These are phyloP conservation scores for Antheraea yamamai DNA, from an alignment of 2,888 invertebrate genomes.

Conservation along the genomic window DNA sequence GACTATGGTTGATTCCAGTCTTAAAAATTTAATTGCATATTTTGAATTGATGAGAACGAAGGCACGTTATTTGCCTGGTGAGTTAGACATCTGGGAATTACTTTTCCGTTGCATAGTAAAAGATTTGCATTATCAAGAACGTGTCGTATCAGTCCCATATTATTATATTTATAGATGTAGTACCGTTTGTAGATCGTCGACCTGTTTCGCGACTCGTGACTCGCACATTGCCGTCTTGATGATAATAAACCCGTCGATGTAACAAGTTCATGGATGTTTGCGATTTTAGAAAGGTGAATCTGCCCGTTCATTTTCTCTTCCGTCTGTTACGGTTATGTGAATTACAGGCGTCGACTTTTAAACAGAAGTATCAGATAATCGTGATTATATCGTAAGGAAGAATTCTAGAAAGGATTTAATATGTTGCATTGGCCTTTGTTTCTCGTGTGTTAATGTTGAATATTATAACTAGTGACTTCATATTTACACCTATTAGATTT, in stretches of 20 bases:
- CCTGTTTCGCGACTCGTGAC: slow-evolving; percentile 51
- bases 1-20: not conserved
- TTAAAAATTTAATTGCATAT: not conserved
- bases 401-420: not conserved
- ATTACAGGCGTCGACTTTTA: not conserved
- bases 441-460: not conserved
- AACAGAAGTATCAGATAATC: not conserved
- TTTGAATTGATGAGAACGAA: too few species aligned
- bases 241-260: slow-evolving; percentile 37
- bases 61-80: not conserved
- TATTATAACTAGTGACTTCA: not conserved
- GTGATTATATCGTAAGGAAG: not conserved
- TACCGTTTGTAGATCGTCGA: slow-evolving; percentile 55
- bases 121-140: not conserved
- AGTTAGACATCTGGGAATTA: not conserved
- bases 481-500: not conserved
- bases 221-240: slow-evolving; percentile 43
- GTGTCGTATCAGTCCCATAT: not conserved
- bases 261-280: slow-evolving; percentile 45
- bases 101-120: not conserved
- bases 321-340: not conserved
- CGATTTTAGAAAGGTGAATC: slow-evolving; percentile 15
- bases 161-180: slow-evolving; percentile 30
- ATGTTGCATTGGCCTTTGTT: not conserved
- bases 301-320: not conserved